These are phyloP conservation scores for Microctonus brassicae DNA, from an alignment of 2,888 invertebrate species.

Conservation along the genomic window DNA sequence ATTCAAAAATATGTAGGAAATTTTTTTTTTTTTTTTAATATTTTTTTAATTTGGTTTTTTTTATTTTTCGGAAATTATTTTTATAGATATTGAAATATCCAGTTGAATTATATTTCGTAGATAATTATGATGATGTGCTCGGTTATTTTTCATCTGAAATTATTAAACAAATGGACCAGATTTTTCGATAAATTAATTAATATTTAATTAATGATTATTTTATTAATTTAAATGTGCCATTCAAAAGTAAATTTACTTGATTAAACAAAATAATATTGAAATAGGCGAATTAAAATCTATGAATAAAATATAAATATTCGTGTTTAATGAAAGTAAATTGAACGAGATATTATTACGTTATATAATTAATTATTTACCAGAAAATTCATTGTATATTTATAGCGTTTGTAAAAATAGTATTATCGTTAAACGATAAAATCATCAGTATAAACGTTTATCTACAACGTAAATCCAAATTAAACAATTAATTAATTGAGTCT, in stretches of 20 bases:
- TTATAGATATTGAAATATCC: background rate
- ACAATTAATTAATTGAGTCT: background rate
- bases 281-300: background rate
- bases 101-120: background rate
- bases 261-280: background rate
- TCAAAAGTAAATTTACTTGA: background rate
- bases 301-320: background rate
- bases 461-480: background rate
- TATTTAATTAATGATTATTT: background rate
- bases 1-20: too few species aligned
- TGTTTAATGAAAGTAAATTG: too few species aligned
- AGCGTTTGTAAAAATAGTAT: background rate
- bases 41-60: too few species aligned
- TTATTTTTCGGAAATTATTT: too few species aligned
- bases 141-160: background rate
- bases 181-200: background rate
- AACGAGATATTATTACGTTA: too few species aligned
- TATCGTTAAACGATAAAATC: background rate
- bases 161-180: slow-evolving; percentile 1
- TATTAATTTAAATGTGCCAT: background rate
- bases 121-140: background rate
- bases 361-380: too few species aligned
- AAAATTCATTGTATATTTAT: background rate
- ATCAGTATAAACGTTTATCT: too few species aligned
- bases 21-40: too few species aligned